phyloP scores from a whole-genome alignment of 2,113 vertebrate species.

The Campylorhamphus procurvoides region DNA sequence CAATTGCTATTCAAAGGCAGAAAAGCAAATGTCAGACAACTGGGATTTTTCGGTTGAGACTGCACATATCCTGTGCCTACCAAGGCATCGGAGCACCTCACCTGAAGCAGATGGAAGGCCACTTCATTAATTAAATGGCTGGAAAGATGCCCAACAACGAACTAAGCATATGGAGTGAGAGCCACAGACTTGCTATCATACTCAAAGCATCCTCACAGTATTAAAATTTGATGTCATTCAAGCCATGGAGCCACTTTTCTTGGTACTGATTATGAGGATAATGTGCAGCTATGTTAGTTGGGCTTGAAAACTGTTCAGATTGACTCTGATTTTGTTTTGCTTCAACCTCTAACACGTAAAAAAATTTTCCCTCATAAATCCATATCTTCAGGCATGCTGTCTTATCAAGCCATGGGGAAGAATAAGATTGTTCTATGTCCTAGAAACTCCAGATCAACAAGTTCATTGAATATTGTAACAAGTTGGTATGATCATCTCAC shows the following conservation, averaged over 20 bases:
- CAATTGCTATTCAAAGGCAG: not conserved
- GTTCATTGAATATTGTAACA: not conserved
- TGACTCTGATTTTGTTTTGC: constrained; percentile 3
- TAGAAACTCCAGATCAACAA: not conserved
- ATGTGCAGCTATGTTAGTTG: not conserved
- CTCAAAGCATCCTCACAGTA: not conserved
- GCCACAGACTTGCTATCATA: not conserved
- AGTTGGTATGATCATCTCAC: not conserved
- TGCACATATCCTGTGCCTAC: not conserved
- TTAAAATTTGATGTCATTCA: not conserved
- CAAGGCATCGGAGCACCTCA: not conserved
- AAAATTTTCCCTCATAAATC: not conserved
- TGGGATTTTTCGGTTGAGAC: not conserved
- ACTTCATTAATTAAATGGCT: not conserved
- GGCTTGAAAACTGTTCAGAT: not conserved
- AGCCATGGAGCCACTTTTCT: not conserved
- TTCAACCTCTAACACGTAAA: not conserved
- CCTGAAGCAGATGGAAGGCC: not conserved
- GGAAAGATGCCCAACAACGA: not conserved
- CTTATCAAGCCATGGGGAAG: not conserved
- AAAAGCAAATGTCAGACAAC: not conserved
- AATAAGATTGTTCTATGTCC: not conserved
- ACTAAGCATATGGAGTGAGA: not conserved
- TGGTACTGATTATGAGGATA: not conserved
- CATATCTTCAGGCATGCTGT: not conserved